Evolutionary conservation across 2,113 vertebrate species (phyloP).

Genomic region (Dermatemys mawii): DNA sequence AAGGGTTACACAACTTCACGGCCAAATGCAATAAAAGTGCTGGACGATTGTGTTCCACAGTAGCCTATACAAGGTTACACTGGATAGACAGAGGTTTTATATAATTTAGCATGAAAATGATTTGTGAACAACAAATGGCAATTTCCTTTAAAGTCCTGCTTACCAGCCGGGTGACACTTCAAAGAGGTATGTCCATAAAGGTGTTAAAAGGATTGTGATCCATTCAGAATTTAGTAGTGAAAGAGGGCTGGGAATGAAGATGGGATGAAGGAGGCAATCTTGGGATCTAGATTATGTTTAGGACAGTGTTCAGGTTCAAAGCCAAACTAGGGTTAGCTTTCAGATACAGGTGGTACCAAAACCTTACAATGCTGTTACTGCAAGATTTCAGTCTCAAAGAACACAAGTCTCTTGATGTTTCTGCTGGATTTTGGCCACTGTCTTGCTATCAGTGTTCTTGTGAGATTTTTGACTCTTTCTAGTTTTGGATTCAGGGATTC

Average conservation of each 20-base stretch:
- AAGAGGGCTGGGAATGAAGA: conserved; percentile 58
- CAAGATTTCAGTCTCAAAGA: not conserved
- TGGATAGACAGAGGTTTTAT: conserved; percentile 58
- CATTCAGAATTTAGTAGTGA: conserved; percentile 58
- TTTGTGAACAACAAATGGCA: conserved; percentile 60
- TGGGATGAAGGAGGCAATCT: conserved; percentile 20
- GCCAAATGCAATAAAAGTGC: conserved; percentile 56
- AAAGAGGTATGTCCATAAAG: conserved; percentile 60
- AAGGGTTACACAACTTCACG: too few species aligned
- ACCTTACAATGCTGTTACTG: not conserved
- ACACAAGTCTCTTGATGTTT: conserved; percentile 7
- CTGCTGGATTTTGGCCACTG: not conserved
- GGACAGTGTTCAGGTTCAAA: conserved; percentile 27
- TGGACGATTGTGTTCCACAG: conserved; percentile 32
- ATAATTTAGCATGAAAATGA: conserved; percentile 61
- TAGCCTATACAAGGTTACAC: conserved; percentile 55
- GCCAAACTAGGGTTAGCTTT: conserved; percentile 30
- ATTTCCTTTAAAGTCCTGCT: conserved; percentile 69
- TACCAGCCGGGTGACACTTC: conserved; percentile 46
- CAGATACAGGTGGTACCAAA: conserved; percentile 47
- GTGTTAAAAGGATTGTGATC: conserved; percentile 56
- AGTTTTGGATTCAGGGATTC: not conserved
- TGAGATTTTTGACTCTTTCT: not conserved
- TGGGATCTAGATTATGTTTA: conserved; percentile 51
- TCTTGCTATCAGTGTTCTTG: not conserved